Conservation (phyloP, 30 jellyfish, hydroid and myxozoan species). For the Sanderia malayensis region DNA sequence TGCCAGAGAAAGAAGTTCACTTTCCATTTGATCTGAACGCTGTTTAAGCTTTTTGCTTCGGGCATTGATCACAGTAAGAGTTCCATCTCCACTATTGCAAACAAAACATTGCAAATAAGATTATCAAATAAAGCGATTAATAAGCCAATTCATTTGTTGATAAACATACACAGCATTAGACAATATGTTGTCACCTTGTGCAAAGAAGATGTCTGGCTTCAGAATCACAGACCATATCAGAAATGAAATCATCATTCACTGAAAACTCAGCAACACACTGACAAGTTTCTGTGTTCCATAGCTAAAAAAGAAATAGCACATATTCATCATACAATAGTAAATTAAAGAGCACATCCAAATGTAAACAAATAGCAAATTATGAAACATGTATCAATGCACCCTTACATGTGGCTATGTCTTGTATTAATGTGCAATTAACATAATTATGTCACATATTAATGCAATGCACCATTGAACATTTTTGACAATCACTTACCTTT, state of each 20-base stretch:
- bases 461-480: too few relatives aligned
- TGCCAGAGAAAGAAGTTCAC: constrained; percentile 69
- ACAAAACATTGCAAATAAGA: neutral
- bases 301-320: constrained; percentile 42
- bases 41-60: constrained; percentile 59
- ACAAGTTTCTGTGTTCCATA: constrained; percentile 61
- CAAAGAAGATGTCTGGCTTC: constrained; percentile 60
- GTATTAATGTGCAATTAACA: too few relatives aligned
- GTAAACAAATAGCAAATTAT: too few relatives aligned
- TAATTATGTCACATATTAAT: too few relatives aligned
- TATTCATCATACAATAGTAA: too few relatives aligned
- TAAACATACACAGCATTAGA: neutral
- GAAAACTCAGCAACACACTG: constrained; percentile 64
- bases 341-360: too few relatives aligned
- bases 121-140: neutral
- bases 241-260: constrained; percentile 67
- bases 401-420: too few relatives aligned
- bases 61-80: constrained; percentile 60
- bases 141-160: neutral
- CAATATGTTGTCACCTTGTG: constrained; percentile 48
- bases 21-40: constrained; percentile 76
- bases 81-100: constrained; percentile 84
- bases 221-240: constrained; percentile 79
- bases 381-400: too few relatives aligned
- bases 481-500: constrained; percentile 73